A percentile compares a stretch with the other conserved stretches of the same genome.
Conservation (phyloP, 2,113 vertebrate species). For the Picathartes gymnocephalus region DNA sequence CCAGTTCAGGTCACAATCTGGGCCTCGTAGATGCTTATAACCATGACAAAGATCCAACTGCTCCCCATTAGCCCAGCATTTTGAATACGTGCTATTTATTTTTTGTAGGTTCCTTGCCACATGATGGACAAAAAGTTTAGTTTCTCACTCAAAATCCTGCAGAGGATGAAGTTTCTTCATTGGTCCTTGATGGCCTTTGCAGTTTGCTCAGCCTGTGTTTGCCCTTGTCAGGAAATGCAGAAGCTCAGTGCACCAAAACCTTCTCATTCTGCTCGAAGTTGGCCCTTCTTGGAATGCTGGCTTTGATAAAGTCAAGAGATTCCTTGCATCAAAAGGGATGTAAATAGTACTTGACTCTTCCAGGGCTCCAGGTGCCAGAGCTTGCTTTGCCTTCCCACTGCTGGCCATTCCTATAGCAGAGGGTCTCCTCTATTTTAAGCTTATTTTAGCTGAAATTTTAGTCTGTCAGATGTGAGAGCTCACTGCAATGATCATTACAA, state of each 20-base stretch:
- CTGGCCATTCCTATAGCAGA: background rate
- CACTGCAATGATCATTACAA: background rate
- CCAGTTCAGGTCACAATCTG: background rate
- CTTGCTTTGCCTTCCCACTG: background rate
- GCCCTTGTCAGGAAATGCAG: background rate
- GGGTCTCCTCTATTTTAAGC: background rate
- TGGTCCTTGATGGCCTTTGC: background rate
- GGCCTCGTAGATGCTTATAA: background rate
- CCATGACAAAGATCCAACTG: background rate
- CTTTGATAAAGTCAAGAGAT: background rate
- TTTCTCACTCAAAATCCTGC: background rate
- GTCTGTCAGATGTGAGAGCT: background rate
- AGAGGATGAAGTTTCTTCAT: background rate
- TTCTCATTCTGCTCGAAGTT: background rate
- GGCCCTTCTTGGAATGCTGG: background rate
- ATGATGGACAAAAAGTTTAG: background rate
- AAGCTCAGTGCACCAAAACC: background rate
- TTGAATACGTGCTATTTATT: background rate
- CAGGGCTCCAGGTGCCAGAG: background rate
- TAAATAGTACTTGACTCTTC: background rate
- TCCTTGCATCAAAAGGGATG: background rate
- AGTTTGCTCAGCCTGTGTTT: background rate
- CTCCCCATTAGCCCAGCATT: background rate
- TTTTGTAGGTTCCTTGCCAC: background rate
- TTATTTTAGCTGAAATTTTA: background rate